Percentiles rank a stretch among this genome's conserved stretches.
These are phyloP conservation scores for Globodera rostochiensis DNA, from an alignment of 1,140 invertebrate species.

Conservation along the genomic window DNA sequence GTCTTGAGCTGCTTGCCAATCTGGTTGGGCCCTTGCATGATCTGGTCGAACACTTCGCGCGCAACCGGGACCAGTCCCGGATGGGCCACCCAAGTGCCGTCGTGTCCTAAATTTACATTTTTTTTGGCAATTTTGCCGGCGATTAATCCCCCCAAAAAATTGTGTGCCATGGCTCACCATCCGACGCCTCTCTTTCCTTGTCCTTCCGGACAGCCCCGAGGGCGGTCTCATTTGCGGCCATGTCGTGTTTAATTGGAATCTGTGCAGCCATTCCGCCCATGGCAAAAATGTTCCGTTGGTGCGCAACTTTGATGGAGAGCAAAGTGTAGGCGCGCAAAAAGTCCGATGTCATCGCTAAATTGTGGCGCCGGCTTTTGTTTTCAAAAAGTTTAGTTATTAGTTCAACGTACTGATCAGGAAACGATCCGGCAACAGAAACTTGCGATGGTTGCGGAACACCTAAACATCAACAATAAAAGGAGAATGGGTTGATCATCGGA, in stretches of 20 bases:
- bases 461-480: not conserved
- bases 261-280: constrained; percentile 76
- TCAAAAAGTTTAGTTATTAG: too few species aligned
- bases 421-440: constrained; percentile 74
- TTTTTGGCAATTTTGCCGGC: too few species aligned
- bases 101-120: constrained; percentile 65
- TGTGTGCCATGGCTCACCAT: constrained; percentile 40
- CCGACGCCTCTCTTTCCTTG: constrained; percentile 66
- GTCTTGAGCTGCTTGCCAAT: constrained; percentile 53
- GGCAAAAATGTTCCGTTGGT: constrained; percentile 72
- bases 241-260: constrained; percentile 67
- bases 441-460: constrained; percentile 67
- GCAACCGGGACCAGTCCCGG: constrained; percentile 70
- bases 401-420: constrained; percentile 67
- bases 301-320: constrained; percentile 72
- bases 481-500: constrained; percentile 17
- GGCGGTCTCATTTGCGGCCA: constrained; percentile 56
- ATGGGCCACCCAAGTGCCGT: constrained; percentile 77
- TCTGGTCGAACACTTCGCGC: constrained; percentile 70
- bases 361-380: not conserved
- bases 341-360: constrained; percentile 70
- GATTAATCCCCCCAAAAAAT: too few species aligned
- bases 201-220: constrained; percentile 60
- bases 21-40: constrained; percentile 58
- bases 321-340: constrained; percentile 74